Conservation (phyloP, 2,113 vertebrate genomes). For the Myiozetetes cayanensis region DNA sequence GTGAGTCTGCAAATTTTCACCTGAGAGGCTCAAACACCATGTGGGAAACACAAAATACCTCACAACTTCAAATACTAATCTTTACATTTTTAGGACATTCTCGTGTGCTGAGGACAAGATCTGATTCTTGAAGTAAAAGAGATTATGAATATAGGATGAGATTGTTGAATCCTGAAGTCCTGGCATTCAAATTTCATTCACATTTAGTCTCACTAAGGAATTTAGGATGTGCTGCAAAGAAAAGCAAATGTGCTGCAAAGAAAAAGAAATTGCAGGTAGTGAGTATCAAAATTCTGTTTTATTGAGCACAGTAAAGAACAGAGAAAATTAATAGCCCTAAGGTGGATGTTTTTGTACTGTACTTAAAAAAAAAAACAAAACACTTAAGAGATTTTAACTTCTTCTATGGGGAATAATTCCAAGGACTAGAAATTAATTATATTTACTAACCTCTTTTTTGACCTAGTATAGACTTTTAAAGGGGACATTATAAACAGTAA, state of each 20-base stretch:
- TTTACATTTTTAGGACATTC: not conserved
- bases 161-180: not conserved
- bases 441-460: not conserved
- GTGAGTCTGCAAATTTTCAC: not conserved
- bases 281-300: not conserved
- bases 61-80: not conserved
- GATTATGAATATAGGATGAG: not conserved
- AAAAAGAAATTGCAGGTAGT: not conserved
- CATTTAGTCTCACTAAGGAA: not conserved
- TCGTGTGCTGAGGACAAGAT: not conserved
- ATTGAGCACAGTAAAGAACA: not conserved
- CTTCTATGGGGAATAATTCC: not conserved
- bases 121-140: not conserved
- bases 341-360: not conserved
- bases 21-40: not conserved
- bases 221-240: not conserved
- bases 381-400: not conserved
- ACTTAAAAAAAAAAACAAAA: not conserved
- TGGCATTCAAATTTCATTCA: not conserved
- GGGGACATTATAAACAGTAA: not conserved
- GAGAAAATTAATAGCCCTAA: not conserved
- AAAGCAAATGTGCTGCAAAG: not conserved
- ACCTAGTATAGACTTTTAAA: not conserved
- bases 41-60: not conserved
- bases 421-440: not conserved